These are phyloP conservation scores for Zaprionus gabonicus DNA, from an alignment of 1,140 invertebrate genomes.

Conservation along the genomic window DNA sequence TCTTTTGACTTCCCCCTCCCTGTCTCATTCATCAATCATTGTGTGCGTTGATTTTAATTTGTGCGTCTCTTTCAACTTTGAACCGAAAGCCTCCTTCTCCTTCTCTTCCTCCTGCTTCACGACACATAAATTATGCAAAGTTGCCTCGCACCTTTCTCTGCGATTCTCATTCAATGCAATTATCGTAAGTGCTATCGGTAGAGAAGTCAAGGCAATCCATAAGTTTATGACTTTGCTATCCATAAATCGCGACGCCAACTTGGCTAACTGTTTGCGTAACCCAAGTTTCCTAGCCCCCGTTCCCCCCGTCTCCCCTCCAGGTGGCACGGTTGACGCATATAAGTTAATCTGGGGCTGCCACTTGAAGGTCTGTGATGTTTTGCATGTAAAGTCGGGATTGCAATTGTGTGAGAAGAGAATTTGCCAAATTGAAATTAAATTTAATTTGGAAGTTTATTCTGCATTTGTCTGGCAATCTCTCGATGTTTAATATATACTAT, in stretches of 20 bases:
- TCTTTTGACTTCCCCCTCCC: not conserved
- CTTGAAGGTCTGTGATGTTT: not conserved
- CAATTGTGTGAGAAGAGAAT: not conserved
- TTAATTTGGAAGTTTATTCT: not conserved
- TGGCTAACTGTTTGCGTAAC: constrained; percentile 50
- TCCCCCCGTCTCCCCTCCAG: not conserved
- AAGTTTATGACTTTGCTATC: constrained; percentile 76
- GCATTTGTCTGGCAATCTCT: not conserved
- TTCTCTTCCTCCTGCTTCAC: constrained; percentile 6
- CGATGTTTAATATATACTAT: not conserved
- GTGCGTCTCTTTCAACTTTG: constrained; percentile 72
- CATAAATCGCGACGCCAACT: constrained; percentile 73
- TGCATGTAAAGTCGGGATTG: not conserved
- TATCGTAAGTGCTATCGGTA: constrained; percentile 72
- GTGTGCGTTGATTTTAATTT: constrained; percentile 82
- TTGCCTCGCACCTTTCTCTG: constrained; percentile 48
- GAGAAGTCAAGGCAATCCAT: constrained; percentile 75
- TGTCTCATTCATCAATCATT: constrained; percentile 76
- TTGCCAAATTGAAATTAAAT: not conserved
- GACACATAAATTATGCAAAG: constrained; percentile 79
- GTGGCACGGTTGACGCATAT: constrained; percentile 3
- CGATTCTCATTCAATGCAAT: constrained; percentile 68
- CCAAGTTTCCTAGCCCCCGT: constrained; percentile 32
- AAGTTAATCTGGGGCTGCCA: not conserved
- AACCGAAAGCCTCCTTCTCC: constrained; percentile 36